Percentiles rank a stretch among this genome's conserved stretches.
These are phyloP conservation scores for Amniataba percoides DNA, from an alignment of 2,797 vertebrate genomes.

Conservation along the genomic window DNA sequence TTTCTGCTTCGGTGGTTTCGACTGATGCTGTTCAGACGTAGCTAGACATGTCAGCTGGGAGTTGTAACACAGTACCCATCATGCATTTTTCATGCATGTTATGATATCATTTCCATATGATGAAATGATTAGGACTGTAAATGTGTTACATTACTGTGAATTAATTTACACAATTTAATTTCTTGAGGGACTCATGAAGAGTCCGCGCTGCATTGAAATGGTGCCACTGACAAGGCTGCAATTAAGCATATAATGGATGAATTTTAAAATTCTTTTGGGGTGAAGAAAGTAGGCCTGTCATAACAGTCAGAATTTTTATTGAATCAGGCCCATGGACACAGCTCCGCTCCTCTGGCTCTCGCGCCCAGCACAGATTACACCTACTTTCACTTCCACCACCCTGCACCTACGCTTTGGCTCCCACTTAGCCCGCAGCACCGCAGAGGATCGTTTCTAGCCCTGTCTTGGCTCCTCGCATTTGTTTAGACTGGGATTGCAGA, in stretches of 20 bases:
- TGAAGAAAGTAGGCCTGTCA: neutral
- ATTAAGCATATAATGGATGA: too few species aligned
- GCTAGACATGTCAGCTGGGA: neutral
- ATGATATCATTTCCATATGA: neutral
- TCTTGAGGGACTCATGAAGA: neutral
- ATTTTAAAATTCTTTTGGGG: neutral
- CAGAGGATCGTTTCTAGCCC: slow-evolving; percentile 25
- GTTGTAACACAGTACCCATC: neutral
- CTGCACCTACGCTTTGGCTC: slow-evolving; percentile 16
- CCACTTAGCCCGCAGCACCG: slow-evolving; percentile 24
- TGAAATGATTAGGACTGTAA: slow-evolving; percentile 9
- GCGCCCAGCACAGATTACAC: slow-evolving; percentile 2
- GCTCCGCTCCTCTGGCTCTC: neutral
- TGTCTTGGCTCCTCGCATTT: neutral
- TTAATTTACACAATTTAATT: neutral
- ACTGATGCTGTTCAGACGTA: neutral
- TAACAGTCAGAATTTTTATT: neutral
- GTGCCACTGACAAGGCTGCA: neutral
- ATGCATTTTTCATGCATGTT: slow-evolving; percentile 12
- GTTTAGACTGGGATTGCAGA: neutral
- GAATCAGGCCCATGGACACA: slow-evolving; percentile 1
- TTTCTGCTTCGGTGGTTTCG: neutral
- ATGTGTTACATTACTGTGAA: neutral
- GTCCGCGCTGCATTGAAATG: neutral
- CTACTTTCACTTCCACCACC: slow-evolving; percentile 26